phyloP scores from a whole-genome alignment of 1,140 invertebrate species.

The Euschistus heros region DNA sequence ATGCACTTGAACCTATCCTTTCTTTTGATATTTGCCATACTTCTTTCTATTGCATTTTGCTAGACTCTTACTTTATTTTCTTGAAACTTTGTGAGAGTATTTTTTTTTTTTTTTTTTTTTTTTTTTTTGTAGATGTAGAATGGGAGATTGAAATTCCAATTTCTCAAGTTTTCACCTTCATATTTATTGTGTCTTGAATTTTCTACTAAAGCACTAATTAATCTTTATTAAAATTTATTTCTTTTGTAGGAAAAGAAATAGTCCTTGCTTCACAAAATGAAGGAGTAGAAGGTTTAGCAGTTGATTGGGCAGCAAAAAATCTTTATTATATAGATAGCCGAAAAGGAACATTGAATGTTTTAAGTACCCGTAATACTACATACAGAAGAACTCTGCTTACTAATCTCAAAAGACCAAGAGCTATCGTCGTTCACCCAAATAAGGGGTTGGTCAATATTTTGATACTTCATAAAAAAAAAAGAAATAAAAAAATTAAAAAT shows the following conservation, averaged over 20 bases:
- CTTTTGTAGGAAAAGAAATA: constrained; percentile 60
- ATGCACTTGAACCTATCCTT: too few relatives aligned
- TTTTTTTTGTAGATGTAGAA: too few relatives aligned
- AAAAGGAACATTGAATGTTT: constrained; percentile 88
- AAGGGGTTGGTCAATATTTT: constrained; percentile 47
- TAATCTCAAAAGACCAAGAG: constrained; percentile 81
- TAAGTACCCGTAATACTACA: constrained; percentile 75
- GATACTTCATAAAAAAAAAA: neutral
- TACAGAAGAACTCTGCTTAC: constrained; percentile 74
- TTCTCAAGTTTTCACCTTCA: too few relatives aligned
- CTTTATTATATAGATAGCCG: constrained; percentile 96
- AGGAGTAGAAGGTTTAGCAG: constrained; percentile 90
- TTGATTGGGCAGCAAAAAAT: constrained; percentile 96
- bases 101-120: too few relatives aligned
- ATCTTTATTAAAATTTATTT: neutral
- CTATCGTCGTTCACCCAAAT: constrained; percentile 93
- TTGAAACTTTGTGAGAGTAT: too few relatives aligned
- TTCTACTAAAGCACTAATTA: too few relatives aligned
- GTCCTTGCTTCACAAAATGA: constrained; percentile 93
- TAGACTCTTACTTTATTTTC: too few relatives aligned
- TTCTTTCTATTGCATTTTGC: too few relatives aligned
- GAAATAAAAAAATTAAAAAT: too few relatives aligned
- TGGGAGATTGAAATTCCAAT: too few relatives aligned
- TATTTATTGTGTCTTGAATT: too few relatives aligned
- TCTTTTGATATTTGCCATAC: too few relatives aligned